A percentile compares a stretch with the other conserved stretches of the same genome.
Evolutionary conservation across 2,888 invertebrate species (phyloP).

Genomic region (Clivina fossor): DNA sequence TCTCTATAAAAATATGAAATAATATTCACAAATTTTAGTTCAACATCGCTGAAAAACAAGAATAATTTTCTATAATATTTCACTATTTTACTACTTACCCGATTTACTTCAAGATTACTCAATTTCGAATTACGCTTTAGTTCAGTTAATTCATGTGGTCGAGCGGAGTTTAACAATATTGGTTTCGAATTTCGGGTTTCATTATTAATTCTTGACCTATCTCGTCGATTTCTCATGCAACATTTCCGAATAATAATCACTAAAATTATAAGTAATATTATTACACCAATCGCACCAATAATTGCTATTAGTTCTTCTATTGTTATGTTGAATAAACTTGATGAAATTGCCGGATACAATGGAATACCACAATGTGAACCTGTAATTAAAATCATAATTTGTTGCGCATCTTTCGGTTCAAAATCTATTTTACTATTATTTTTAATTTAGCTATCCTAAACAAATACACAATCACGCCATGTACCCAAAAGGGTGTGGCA

Average conservation of each 20-base stretch:
- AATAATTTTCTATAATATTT: background rate
- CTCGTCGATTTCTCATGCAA: slow-evolving; percentile 11
- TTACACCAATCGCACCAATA: slow-evolving; percentile 57
- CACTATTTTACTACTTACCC: slow-evolving; percentile 47
- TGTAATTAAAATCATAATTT: slow-evolving; percentile 32
- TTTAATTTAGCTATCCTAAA: too few relatives aligned
- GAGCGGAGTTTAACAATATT: slow-evolving; percentile 59
- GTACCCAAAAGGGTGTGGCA: too few relatives aligned
- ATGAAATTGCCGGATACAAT: slow-evolving; percentile 60
- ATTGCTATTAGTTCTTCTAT: slow-evolving; percentile 65
- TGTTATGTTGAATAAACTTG: slow-evolving; percentile 63
- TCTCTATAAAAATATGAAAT: slow-evolving; percentile 49
- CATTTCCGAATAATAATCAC: slow-evolving; percentile 52
- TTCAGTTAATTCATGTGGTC: slow-evolving; percentile 58
- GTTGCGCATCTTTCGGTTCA: too few relatives aligned
- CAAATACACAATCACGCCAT: too few relatives aligned
- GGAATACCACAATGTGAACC: slow-evolving; percentile 61
- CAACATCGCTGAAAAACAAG: too few relatives aligned
- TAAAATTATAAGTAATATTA: slow-evolving; percentile 58
- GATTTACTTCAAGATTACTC: slow-evolving; percentile 77
- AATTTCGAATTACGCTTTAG: slow-evolving; percentile 74
- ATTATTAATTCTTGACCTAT: slow-evolving; percentile 53
- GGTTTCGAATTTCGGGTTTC: slow-evolving; percentile 60
- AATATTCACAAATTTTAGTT: background rate
- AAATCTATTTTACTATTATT: too few relatives aligned